A percentile compares a stretch with the other conserved stretches of the same genome.
Conservation (phyloP, 2,797 vertebrate species). For the Pygocentrus nattereri region DNA sequence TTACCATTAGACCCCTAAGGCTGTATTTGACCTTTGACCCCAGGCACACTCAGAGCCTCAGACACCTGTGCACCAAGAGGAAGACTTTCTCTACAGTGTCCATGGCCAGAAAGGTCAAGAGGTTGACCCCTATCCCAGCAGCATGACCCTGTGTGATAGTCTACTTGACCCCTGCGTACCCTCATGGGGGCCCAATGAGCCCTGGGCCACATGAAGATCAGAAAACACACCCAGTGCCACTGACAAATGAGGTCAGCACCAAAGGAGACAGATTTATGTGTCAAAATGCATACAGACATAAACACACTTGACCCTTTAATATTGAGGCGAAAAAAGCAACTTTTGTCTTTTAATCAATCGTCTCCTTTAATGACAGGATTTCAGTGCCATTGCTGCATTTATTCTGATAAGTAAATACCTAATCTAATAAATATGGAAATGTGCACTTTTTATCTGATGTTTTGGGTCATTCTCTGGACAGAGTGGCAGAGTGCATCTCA, state of each 20-base stretch:
- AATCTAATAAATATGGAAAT: background rate
- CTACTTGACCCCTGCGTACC: conserved; percentile 81
- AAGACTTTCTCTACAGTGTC: conserved; percentile 64
- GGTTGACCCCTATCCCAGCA: conserved; percentile 67
- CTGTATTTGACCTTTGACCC: conserved; percentile 69
- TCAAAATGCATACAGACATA: conserved; percentile 7
- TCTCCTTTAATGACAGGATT: background rate
- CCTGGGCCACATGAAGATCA: conserved; percentile 24
- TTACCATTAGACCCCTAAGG: conserved; percentile 23
- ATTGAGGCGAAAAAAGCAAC: background rate
- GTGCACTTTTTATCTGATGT: too few relatives aligned
- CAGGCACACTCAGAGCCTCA: conserved; percentile 59
- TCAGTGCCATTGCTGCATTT: background rate
- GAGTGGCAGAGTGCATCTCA: too few relatives aligned
- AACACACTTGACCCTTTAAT: background rate
- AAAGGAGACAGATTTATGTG: conserved; percentile 62
- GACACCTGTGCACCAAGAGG: conserved; percentile 71
- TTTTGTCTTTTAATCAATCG: background rate
- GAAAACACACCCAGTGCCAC: conserved; percentile 62
- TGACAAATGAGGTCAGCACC: conserved; percentile 78
- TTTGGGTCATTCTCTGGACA: too few relatives aligned
- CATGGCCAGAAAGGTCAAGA: conserved; percentile 69
- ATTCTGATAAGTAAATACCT: background rate
- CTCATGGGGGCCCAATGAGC: conserved; percentile 57
- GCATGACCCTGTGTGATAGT: conserved; percentile 70